Conservation (phyloP, 2,888 invertebrate genomes). For the Tanypteryx hageni region DNA sequence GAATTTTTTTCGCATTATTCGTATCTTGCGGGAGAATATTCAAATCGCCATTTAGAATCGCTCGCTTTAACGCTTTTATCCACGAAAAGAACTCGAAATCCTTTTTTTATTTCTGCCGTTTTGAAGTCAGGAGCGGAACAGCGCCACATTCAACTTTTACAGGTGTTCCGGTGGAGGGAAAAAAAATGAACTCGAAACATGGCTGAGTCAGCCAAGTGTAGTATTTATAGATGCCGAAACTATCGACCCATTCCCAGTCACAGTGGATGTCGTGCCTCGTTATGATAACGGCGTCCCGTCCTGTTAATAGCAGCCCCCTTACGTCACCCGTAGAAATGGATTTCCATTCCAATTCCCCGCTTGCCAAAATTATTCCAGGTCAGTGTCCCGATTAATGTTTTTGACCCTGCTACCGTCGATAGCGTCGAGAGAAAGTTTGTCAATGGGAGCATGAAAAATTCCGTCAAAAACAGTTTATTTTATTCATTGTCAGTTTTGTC, state of each 20-base stretch:
- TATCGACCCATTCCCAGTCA: background rate
- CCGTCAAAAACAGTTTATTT: no score
- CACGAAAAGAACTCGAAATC: background rate
- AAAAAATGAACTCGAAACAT: background rate
- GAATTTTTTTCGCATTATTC: no score
- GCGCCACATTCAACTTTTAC: no score
- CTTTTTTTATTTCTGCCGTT: background rate
- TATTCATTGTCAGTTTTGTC: no score
- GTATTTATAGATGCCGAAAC: background rate
- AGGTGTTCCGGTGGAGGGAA: no score
- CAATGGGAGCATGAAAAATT: background rate
- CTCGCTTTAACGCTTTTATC: background rate
- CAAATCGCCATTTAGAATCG: background rate
- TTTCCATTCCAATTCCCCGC: background rate
- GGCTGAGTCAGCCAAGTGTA: background rate
- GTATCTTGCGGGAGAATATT: no score
- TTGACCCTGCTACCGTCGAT: background rate
- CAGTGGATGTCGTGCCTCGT: background rate
- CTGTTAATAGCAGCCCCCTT: background rate
- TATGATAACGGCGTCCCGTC: constrained; percentile 2
- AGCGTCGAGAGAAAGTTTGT: background rate
- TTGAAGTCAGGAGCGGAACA: background rate
- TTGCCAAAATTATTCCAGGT: constrained; percentile 16
- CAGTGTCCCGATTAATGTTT: constrained; percentile 27
- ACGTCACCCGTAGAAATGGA: background rate